These are phyloP conservation scores for Trichechus manatus DNA, from an alignment of 2,113 vertebrate genomes.

Conservation along the genomic window DNA sequence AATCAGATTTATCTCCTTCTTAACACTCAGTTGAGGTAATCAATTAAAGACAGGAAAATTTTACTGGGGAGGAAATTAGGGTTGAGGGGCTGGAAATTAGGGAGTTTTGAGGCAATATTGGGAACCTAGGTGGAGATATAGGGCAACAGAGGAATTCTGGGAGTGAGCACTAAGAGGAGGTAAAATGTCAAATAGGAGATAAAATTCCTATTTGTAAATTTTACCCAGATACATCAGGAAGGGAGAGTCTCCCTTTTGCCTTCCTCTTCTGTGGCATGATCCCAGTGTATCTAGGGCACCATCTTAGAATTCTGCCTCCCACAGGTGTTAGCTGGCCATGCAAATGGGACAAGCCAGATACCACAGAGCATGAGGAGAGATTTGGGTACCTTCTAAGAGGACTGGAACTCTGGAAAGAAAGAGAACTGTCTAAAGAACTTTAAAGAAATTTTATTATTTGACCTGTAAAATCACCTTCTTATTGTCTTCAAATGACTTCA, in stretches of 20 bases:
- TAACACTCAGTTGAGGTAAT: background rate
- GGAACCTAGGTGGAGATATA: background rate
- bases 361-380: background rate
- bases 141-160: background rate
- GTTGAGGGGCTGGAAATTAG: background rate
- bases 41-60: background rate
- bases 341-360: background rate
- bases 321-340: background rate
- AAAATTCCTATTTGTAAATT: slow-evolving; percentile 12
- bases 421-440: background rate
- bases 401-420: background rate
- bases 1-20: slow-evolving; percentile 16
- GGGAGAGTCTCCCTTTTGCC: background rate
- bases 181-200: background rate
- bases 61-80: background rate
- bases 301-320: background rate
- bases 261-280: background rate
- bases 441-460: background rate
- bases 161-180: background rate
- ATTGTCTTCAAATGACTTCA: background rate
- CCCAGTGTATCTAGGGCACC: background rate
- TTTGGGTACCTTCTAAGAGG: background rate
- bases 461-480: background rate
- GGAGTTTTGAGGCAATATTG: background rate
- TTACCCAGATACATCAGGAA: background rate